A percentile compares a stretch with the other conserved stretches of the same genome.
Conservation (phyloP, 2,797 vertebrate species). For the Lepidocolaptes lacrymiger region DNA sequence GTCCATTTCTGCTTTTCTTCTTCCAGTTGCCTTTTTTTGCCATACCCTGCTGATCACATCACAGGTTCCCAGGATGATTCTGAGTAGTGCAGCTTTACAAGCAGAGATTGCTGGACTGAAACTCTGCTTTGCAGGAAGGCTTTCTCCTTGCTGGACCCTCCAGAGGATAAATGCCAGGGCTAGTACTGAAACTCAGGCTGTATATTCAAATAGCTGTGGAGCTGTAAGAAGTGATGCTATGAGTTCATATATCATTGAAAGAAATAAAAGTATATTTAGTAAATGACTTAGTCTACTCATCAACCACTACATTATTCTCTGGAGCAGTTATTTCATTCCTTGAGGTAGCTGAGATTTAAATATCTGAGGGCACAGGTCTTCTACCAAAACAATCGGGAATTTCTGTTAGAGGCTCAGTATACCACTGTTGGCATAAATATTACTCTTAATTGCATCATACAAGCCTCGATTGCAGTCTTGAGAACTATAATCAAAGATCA, state of each 20-base stretch:
- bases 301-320: not conserved
- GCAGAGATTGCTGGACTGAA: not conserved
- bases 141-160: not conserved
- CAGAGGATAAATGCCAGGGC: not conserved
- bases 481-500: not conserved
- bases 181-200: not conserved
- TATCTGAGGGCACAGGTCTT: not conserved
- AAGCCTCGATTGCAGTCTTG: not conserved
- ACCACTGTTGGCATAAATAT: not conserved
- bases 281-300: not conserved
- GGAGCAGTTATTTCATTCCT: not conserved
- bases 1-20: not conserved
- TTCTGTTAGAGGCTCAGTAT: not conserved
- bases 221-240: not conserved
- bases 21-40: conserved; percentile 8
- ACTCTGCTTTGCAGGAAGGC: not conserved
- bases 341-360: not conserved
- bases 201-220: not conserved
- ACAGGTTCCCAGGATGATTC: conserved; percentile 16
- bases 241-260: not conserved
- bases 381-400: not conserved
- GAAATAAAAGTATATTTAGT: not conserved
- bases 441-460: not conserved
- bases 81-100: not conserved
- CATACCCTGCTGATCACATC: conserved; percentile 25